Evolutionary conservation across 1,140 invertebrate genomes (phyloP), one percentile per base, ranked within the genome.

Genomic region (Heterodera carotae): DNA sequence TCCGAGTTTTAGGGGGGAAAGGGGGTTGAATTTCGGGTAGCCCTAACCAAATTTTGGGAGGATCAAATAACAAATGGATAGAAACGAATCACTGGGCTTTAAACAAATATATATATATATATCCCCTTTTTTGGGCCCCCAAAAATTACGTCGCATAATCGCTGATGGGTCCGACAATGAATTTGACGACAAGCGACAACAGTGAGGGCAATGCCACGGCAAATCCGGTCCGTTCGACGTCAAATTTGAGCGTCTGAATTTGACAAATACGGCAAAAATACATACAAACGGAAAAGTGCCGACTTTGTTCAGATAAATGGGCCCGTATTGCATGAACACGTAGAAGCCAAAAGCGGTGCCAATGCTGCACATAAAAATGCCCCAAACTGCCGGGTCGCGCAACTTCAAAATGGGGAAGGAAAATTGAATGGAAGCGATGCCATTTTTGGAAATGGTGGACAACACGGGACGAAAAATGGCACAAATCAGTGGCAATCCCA

Each of bases 231-330:
- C 76, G 75, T 62, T 78, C 68, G n/a, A 84, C 76, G 59, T 84
- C 71, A 56, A 85, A 81, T 62, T 83, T 80, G 31, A 82, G 68
- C 15, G 59, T 60, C 79, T 66, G 8, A n/a, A n/a, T n/a, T n/a
- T n/a, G n/a, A n/a, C n/a, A n/a, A n/a, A n/a, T n/a, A 15, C 31
- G 25, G 22, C 15, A 68, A 27, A 48, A 56, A 18, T 80, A 80
- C 12, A 1, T 31, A 25, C 7, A 10, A 29, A 53, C 18, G 18
- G 31, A 81, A 53, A 25, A 34, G 69, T 10, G n/a, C 18, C 15
- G 48, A 84, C 85, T 60, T 85, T 86, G 36, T 85, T 86, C 36
- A 85, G 66, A 78, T 85, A 85, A 29, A 79, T 85, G 62, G 84
- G 84, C 15, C 84, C 84, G 59, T 84, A 85, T 39, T 86, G 85